Conservation (phyloP, 2,113 vertebrate species). For the Albula goreensis region DNA sequence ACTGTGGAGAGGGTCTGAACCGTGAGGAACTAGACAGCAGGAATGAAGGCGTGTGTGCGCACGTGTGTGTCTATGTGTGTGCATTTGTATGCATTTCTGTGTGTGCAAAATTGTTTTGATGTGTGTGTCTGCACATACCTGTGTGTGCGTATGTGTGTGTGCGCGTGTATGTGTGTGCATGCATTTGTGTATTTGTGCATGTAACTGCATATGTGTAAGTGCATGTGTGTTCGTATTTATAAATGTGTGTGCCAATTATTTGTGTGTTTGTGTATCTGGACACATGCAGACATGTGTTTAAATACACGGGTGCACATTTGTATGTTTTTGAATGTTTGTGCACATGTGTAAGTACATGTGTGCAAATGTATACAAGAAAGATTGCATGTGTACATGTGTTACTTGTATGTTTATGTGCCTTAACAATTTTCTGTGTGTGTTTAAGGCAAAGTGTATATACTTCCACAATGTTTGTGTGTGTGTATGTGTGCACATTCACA, state of each 20-base stretch:
- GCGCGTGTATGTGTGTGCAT: neutral
- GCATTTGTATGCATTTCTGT: neutral
- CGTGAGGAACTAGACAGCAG: neutral
- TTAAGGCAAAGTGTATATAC: neutral
- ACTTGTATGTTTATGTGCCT: too few species aligned
- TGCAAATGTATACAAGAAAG: too few species aligned
- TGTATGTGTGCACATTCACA: neutral
- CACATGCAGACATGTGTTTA: neutral
- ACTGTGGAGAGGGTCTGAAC: conserved; percentile 25
- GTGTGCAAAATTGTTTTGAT: neutral
- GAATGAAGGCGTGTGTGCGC: neutral
- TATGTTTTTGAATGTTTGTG: too few species aligned
- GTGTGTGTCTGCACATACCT: neutral
- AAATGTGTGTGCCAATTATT: neutral
- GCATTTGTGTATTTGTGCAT: neutral
- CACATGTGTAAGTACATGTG: neutral
- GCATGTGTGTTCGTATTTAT: neutral
- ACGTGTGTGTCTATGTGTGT: neutral
- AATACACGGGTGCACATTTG: too few species aligned
- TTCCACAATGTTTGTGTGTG: neutral
- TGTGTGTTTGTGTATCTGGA: neutral
- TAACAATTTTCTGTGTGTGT: neutral
- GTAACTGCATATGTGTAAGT: neutral
- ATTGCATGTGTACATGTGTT: too few species aligned
- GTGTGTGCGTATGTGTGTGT: neutral